Evolutionary conservation across 2,113 vertebrate genomes (phyloP).

Genomic region (Notarius quadriscutis): DNA sequence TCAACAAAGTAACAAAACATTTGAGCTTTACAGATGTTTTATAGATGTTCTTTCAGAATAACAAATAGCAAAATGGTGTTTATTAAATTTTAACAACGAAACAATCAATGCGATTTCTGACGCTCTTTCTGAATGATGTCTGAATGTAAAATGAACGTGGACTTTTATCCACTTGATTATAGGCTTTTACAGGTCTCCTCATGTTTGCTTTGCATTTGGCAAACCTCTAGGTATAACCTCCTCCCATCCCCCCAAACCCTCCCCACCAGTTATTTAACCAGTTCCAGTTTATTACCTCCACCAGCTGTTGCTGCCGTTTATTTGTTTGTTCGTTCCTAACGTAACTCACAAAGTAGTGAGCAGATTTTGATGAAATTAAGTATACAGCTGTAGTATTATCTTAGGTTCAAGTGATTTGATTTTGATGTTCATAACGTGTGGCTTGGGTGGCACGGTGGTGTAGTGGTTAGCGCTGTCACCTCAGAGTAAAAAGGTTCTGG

Average conservation of each 20-base stretch:
- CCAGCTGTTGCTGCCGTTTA: too few relatives aligned
- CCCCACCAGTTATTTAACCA: neutral
- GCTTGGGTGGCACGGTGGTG: too few relatives aligned
- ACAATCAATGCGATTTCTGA: neutral
- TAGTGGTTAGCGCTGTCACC: too few relatives aligned
- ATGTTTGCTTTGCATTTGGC: neutral
- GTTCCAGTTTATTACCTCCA: too few relatives aligned
- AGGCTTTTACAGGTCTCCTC: neutral
- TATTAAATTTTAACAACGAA: neutral
- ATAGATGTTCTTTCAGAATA: neutral
- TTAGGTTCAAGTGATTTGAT: too few relatives aligned
- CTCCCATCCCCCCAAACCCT: too few relatives aligned
- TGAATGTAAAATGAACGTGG: neutral
- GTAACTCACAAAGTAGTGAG: too few relatives aligned
- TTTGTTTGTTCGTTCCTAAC: too few relatives aligned
- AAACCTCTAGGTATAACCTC: neutral
- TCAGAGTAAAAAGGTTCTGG: too few relatives aligned
- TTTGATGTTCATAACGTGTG: too few relatives aligned
- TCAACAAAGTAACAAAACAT: neutral
- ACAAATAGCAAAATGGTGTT: neutral
- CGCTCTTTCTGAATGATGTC: neutral
- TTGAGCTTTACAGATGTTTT: neutral
- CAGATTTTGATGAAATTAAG: too few relatives aligned
- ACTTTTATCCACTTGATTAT: neutral
- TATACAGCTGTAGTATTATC: too few relatives aligned